Conservation (phyloP, 2,113 vertebrate genomes). For the Alethe diademata region DNA sequence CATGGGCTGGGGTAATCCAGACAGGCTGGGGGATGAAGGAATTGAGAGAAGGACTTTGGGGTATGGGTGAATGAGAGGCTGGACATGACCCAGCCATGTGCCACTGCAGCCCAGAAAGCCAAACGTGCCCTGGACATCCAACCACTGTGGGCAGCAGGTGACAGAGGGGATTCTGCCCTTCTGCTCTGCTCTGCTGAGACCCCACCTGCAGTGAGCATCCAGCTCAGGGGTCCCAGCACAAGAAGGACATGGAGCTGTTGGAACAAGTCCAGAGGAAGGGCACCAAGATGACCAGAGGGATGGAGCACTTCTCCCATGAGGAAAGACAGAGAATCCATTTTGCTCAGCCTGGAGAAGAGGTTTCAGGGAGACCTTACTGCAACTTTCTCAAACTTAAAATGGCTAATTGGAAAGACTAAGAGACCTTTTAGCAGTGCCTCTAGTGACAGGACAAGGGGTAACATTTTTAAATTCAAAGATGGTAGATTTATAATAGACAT, state of each 20-base stretch:
- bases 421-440: rapidly evolving
- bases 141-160: rapidly evolving
- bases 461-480: not conserved
- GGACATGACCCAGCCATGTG: rapidly evolving
- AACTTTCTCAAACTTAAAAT: not conserved
- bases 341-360: not conserved
- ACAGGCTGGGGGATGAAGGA: not conserved
- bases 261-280: rapidly evolving
- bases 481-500: not conserved
- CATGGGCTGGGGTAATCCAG: rapidly evolving
- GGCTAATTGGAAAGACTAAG: not conserved
- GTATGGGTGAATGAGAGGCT: not conserved
- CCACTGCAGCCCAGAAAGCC: rapidly evolving
- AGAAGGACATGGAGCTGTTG: rapidly evolving
- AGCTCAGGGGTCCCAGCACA: not conserved
- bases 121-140: rapidly evolving
- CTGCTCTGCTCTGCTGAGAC: not conserved
- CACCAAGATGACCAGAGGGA: not conserved
- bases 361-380: not conserved
- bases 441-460: not conserved
- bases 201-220: not conserved
- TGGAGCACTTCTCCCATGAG: not conserved
- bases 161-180: not conserved
- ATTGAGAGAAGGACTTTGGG: not conserved
- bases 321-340: not conserved